Evolutionary conservation across 2,113 vertebrate genomes (phyloP).

Genomic region (Dromiciops gliroides): DNA sequence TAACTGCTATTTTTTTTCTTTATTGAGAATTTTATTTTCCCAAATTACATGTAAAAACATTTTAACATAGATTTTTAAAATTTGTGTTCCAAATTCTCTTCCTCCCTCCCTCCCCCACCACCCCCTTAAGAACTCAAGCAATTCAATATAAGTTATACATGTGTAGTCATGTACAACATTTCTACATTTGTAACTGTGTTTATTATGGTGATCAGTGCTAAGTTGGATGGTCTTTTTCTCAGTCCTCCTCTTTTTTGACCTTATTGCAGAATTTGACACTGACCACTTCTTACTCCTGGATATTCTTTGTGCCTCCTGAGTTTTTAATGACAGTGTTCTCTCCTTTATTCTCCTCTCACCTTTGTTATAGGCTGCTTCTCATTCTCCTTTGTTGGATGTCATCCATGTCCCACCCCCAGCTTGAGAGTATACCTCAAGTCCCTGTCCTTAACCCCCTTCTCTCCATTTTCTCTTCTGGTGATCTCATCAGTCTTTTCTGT

Average conservation of each 20-base stretch:
- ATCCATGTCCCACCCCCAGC: background rate
- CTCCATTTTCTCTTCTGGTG: background rate
- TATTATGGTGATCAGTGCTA: background rate
- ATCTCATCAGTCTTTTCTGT: background rate
- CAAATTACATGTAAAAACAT: no score
- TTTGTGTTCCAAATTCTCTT: no score
- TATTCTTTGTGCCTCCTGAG: background rate
- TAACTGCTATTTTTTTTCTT: no score
- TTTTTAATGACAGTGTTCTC: background rate
- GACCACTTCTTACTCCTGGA: background rate
- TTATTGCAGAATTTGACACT: background rate
- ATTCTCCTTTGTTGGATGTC: no score
- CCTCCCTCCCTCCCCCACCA: no score
- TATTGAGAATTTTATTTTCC: no score
- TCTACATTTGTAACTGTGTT: background rate
- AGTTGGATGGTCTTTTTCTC: background rate
- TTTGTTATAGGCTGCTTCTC: background rate
- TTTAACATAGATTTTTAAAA: no score
- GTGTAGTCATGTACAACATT: no score
- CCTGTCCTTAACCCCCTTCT: background rate
- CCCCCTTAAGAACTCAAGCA: no score
- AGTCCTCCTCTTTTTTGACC: background rate
- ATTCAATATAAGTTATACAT: no score
- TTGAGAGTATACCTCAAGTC: background rate
- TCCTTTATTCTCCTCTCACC: background rate